Evolutionary conservation across 2,888 invertebrate genomes (phyloP).

Genomic region (Odontothrips loti): DNA sequence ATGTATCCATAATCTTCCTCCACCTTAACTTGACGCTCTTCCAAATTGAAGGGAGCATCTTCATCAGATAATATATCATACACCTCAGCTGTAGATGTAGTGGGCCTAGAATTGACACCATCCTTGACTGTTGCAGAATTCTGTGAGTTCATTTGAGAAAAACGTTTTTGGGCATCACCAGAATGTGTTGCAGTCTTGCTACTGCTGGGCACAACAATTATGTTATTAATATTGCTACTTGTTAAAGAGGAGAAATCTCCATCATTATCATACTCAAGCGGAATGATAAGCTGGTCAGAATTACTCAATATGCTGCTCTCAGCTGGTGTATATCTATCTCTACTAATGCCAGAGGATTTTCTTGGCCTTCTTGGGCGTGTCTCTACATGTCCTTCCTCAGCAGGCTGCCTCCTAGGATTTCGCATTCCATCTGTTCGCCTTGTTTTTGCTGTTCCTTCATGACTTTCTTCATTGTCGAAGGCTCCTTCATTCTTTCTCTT

Average conservation of each 20-base stretch:
- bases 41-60: background rate
- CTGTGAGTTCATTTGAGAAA: background rate
- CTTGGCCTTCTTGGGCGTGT: background rate
- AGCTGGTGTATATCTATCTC: background rate
- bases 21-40: background rate
- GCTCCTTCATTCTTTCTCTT: conserved; percentile 14
- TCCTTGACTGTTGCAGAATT: background rate
- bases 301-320: background rate
- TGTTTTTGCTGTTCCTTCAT: background rate
- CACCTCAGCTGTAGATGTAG: background rate
- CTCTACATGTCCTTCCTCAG: background rate
- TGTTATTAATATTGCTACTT: background rate
- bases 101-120: background rate
- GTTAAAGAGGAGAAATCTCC: background rate
- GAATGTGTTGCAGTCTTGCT: background rate
- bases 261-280: background rate
- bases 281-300: background rate
- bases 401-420: background rate
- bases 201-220: background rate
- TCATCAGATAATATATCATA: background rate
- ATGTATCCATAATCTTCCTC: background rate
- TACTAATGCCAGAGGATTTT: background rate
- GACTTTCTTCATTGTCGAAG: background rate
- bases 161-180: background rate
- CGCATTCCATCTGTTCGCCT: background rate